A percentile compares a stretch with the other conserved stretches of the same genome.
Conservation (phyloP, 35 echinoderm and acorn worm genomes). For the Lytechinus variegatus region DNA sequence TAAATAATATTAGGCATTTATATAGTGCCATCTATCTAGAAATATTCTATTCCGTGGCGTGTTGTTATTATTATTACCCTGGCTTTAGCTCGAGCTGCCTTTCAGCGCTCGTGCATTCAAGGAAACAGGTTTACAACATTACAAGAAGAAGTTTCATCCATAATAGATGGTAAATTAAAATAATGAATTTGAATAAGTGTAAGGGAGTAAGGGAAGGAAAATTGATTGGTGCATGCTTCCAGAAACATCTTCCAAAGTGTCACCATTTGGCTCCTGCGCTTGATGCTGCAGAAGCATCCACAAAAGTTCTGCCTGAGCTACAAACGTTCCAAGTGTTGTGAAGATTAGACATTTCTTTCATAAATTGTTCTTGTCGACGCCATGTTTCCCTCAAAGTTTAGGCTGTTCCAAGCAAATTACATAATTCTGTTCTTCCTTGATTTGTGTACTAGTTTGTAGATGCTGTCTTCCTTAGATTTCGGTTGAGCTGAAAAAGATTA, state of each 20-base stretch:
- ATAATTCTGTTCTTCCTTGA: background rate
- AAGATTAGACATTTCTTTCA: background rate
- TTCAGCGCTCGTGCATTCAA: too few species aligned
- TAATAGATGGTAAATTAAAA: background rate
- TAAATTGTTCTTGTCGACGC: background rate
- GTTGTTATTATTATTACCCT: too few species aligned
- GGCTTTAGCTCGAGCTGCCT: too few species aligned
- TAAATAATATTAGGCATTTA: too few species aligned
- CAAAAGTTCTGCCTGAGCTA: background rate
- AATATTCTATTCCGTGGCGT: too few species aligned
- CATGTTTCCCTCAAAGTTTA: background rate
- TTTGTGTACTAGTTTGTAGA: background rate
- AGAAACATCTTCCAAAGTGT: background rate
- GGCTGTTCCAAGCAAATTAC: background rate
- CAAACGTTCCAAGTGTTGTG: background rate
- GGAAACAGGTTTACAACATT: background rate
- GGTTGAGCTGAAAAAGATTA: constrained; percentile 16
- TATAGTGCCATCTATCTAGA: too few species aligned
- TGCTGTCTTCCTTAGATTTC: constrained; percentile 25
- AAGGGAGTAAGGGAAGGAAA: background rate
- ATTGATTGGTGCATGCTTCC: background rate
- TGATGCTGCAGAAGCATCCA: background rate
- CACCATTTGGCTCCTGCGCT: background rate
- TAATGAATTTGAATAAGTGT: background rate
- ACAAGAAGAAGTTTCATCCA: background rate